Evolutionary conservation across 2,797 vertebrate genomes (phyloP), one percentile per base, ranked within the genome.

Genomic region (Eremophila alpestris): DNA sequence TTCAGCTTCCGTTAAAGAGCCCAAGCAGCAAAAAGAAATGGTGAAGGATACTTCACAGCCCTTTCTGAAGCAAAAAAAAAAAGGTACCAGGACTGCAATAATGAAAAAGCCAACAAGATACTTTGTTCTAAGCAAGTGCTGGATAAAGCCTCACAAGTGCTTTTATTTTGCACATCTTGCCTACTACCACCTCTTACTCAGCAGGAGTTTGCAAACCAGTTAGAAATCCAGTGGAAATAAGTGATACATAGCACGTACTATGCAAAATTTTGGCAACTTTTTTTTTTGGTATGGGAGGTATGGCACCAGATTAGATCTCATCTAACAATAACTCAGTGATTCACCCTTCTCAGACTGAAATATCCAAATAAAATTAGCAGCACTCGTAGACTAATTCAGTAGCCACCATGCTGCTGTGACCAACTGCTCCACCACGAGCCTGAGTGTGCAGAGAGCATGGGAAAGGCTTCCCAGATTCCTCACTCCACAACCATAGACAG

Each of bases 201-300:
- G 32, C 23, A 29, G 9, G 56, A 41, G 16, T 80, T 36, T 59
- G 24, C 36, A 7, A 54, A 55, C 46, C 71, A 67, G 22, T 29
- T 45, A 63, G 49, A 86, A 90, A 68, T 29, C 23, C 4, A 5
- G 26, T 23, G 41, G 56, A 84, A 93, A 38, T 13, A 69, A 70
- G 43, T 6, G 34, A 62, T 30, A 38, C 13, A 23, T 27, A 43
- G 4, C 54, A 60, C 0, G 0, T 14, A 73, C 12, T 4, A 69
- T 4, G 9, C 27, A 54, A 54, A 69, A 78, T 41, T 48, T 7
- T 38, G 43, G 26, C 58, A 78, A 29, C 6, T 32, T 73, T 73
- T 83, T n/a, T 64, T 71, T 73, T 83, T 78, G 68, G 22, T 71
- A 62, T 2, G 1, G 32, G 36, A 83, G 48, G 45, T 78, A 17